A percentile compares a stretch with the other conserved stretches of the same genome.
These are phyloP conservation scores for Dynastes maya DNA, from an alignment of 2,888 invertebrate species.

Conservation along the genomic window DNA sequence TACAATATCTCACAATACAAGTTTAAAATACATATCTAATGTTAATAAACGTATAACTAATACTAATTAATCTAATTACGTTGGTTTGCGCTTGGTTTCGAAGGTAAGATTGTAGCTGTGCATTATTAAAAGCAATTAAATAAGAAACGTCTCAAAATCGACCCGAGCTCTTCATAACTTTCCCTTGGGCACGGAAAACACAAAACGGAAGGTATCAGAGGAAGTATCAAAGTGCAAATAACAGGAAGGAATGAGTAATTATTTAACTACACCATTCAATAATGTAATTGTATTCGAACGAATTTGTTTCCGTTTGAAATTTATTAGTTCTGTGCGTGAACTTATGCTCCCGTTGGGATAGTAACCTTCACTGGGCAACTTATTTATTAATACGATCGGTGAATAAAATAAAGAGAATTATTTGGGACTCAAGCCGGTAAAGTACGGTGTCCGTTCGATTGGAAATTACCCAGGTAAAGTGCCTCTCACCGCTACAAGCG, in stretches of 20 bases:
- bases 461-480: slow-evolving; percentile 2
- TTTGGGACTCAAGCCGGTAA: slow-evolving; percentile 15
- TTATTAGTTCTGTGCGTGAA: slow-evolving; percentile 39
- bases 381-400: slow-evolving; percentile 36
- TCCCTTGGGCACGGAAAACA: slow-evolving; percentile 2
- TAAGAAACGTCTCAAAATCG: slow-evolving; percentile 23
- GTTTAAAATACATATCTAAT: too few species aligned
- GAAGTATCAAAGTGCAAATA: slow-evolving; percentile 42
- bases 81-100: too few species aligned
- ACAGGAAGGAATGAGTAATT: slow-evolving; percentile 33
- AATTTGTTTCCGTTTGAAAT: slow-evolving; percentile 44
- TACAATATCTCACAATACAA: too few species aligned
- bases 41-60: too few species aligned
- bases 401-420: slow-evolving; percentile 43
- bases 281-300: slow-evolving; percentile 43
- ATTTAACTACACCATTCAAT: slow-evolving; percentile 42
- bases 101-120: not conserved
- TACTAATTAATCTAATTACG: too few species aligned
- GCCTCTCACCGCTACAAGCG: not conserved
- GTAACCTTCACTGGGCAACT: slow-evolving; percentile 40
- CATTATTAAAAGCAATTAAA: slow-evolving; percentile 31
- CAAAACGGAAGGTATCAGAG: slow-evolving; percentile 11
- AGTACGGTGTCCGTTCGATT: slow-evolving; percentile 6
- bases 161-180: slow-evolving; percentile 33
- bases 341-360: slow-evolving; percentile 42